phyloP scores from a whole-genome alignment of 92 coral and sea anemone species.

The Hydrozoanthus gracilis region DNA sequence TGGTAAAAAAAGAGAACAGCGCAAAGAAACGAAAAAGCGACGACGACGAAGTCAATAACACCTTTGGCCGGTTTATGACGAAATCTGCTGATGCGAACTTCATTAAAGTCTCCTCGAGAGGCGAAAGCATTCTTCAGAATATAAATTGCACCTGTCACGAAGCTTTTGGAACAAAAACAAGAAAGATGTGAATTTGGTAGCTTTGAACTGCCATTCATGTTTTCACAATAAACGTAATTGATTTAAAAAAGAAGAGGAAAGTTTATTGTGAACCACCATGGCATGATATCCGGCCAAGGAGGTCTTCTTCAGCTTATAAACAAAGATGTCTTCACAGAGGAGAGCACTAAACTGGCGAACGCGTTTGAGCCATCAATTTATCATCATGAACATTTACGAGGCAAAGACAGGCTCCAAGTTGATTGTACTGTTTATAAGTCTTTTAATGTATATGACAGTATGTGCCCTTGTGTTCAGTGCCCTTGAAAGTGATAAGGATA shows the following conservation, averaged over 20 bases:
- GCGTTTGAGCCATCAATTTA: not conserved
- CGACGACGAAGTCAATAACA: too few relatives aligned
- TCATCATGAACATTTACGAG: conserved; percentile 32
- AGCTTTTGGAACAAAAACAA: not conserved
- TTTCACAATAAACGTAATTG: not conserved
- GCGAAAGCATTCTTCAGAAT: too few relatives aligned
- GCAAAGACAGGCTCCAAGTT: conserved; percentile 59
- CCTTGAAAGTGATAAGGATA: conserved; percentile 67
- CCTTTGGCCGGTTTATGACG: too few relatives aligned
- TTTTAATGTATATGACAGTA: conserved; percentile 59
- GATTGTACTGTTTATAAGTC: conserved; percentile 46
- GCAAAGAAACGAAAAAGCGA: too few relatives aligned
- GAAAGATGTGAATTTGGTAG: not conserved
- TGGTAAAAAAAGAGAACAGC: too few relatives aligned
- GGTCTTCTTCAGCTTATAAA: not conserved
- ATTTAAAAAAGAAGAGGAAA: not conserved
- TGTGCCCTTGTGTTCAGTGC: conserved; percentile 75
- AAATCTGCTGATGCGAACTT: too few relatives aligned
- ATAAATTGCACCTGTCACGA: conserved; percentile 18
- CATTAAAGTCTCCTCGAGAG: too few relatives aligned
- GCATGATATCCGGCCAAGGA: conserved; percentile 23
- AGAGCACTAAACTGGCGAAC: not conserved
- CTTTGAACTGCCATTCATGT: conserved; percentile 14
- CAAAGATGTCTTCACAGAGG: conserved; percentile 11
- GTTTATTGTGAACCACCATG: conserved; percentile 1